Base-by-base conservation (phyloP, 1,140 invertebrate genomes). In the Apis florea region DNA sequence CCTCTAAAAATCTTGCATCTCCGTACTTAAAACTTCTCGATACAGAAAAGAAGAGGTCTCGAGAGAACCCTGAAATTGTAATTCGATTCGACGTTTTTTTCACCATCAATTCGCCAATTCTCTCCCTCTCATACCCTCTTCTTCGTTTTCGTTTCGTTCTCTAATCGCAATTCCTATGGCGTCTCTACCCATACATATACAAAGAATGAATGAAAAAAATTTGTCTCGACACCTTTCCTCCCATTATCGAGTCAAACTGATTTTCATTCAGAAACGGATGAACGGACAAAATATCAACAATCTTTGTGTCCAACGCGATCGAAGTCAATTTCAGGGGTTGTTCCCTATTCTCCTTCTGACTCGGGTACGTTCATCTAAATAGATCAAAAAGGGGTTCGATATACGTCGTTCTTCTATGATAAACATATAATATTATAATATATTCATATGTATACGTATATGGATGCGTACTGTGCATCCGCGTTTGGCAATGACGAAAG, bases 21-120 rank as follows among this genome's bases (percentile, higher is more conserved):
- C 11, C 9, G 31, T 47, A 31, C 24, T 53, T 15, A 12, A 15
- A 12, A 8, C n/a, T 17, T 72, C 54, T 3, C n/a, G 9, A 61
- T 21, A 19, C 11, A 21, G 24, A 51, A 49, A 53, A 84, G 40
- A 49, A 75, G 53, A 40, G 54, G 56, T 24, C 31, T 70, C 56
- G 15, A 58, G n/a, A 61, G 54, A 63, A 72, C 76, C 84, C 66
- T 80, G 83, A 85, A 76, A 82, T 40, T 68, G 61, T 53, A 31
- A 11, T 51, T 74, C 61, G 64, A 64, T 67, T 81, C 66, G n/a
- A 10, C 31, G 31, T 40, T 40, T 51, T n/a, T 68, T 13, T 49
- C 26, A 15, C 2, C 17, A 19, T 72, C n/a, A 21, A 13, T 17
- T 13, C 51, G 10, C 26, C 40, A 64, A 11, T 66, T 64, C 3